These are phyloP conservation scores for Cichlasoma orientale DNA, from an alignment of 2,797 vertebrate species.

Conservation along the genomic window DNA sequence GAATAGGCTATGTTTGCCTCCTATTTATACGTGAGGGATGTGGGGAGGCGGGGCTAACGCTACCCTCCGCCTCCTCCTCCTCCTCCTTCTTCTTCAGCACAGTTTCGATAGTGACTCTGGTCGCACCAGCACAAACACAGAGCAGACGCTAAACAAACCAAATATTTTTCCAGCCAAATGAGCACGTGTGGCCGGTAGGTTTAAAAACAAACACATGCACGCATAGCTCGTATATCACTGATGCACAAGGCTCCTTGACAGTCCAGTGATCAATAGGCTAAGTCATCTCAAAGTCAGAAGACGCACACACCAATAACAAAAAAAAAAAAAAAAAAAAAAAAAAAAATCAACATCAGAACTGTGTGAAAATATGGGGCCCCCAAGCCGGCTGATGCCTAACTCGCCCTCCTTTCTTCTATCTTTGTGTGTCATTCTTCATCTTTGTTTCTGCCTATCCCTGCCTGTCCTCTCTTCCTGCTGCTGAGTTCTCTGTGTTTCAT, in stretches of 20 bases:
- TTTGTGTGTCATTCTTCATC: constrained; percentile 44
- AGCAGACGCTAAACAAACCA: constrained; percentile 51
- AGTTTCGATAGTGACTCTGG: constrained; percentile 61
- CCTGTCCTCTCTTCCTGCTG: constrained; percentile 38
- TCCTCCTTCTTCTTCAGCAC: constrained; percentile 34
- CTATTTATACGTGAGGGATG: constrained; percentile 70
- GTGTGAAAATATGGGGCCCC: constrained; percentile 33
- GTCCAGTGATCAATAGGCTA: constrained; percentile 29
- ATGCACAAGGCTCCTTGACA: not conserved
- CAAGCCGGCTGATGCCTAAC: constrained; percentile 25
- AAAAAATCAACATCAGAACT: constrained; percentile 41
- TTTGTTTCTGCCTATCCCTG: constrained; percentile 45
- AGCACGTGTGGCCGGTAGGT: constrained; percentile 13
- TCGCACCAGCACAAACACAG: constrained; percentile 42
- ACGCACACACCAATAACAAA: constrained; percentile 12
- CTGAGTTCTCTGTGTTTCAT: constrained; percentile 7
- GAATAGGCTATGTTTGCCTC: constrained; percentile 52
- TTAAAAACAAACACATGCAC: constrained; percentile 6
- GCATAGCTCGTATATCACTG: not conserved
- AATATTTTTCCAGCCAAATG: constrained; percentile 1
- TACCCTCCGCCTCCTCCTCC: constrained; percentile 46
- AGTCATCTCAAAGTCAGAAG: constrained; percentile 47
- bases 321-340: constrained; percentile 45
- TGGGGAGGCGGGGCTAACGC: constrained; percentile 64
- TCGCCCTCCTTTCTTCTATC: constrained; percentile 48